These are phyloP conservation scores for Suncus etruscus DNA, from an alignment of 2,113 vertebrate genomes.

Conservation along the genomic window DNA sequence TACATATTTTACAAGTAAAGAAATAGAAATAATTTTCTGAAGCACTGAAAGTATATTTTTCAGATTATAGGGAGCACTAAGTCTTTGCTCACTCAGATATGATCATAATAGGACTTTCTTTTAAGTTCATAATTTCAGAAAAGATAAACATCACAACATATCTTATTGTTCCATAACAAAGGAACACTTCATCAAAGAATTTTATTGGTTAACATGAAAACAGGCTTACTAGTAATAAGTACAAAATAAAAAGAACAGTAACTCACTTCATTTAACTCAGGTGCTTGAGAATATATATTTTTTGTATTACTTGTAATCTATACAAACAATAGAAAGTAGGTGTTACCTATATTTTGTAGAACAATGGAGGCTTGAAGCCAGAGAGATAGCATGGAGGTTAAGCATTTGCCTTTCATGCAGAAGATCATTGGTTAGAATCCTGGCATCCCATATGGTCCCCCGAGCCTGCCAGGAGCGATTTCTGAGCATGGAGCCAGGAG, in stretches of 20 bases:
- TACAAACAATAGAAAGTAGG: not conserved
- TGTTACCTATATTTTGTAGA: not conserved
- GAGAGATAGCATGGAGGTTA: too few relatives aligned
- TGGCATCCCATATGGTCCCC: too few relatives aligned
- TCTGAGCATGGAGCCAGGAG: too few relatives aligned
- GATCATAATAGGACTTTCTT: not conserved
- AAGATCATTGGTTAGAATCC: too few relatives aligned
- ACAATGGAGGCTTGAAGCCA: not conserved
- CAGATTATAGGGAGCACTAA: not conserved
- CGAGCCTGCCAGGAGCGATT: too few relatives aligned
- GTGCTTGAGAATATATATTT: not conserved
- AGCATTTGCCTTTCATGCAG: too few relatives aligned
- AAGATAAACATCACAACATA: not conserved
- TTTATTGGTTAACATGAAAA: not conserved
- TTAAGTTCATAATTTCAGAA: not conserved
- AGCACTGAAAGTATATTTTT: not conserved
- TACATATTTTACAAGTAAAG: not conserved
- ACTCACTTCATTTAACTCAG: constrained; percentile 17
- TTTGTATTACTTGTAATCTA: not conserved
- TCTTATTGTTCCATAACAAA: not conserved
- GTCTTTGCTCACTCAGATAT: not conserved
- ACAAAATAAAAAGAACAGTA: not conserved
- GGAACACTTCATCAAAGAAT: not conserved
- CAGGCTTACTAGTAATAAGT: not conserved
- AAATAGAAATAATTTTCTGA: not conserved